Base-by-base conservation (phyloP, 2,888 invertebrate genomes). In the Axea sp. region DNA sequence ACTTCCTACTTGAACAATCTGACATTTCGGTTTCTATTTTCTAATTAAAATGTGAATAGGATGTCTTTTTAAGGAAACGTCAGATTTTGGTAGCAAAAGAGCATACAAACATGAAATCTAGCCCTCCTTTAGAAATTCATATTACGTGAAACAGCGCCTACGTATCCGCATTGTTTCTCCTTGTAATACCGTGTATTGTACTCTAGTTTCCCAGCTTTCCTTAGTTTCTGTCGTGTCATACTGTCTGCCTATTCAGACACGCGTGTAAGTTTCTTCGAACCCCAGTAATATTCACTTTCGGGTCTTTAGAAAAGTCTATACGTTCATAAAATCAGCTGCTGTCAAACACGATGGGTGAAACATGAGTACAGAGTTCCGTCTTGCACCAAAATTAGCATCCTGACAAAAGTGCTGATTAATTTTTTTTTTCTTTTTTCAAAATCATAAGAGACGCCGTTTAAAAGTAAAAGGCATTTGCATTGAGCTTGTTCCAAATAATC, bases 91-190 rank as follows among this genome's bases (percentile, higher is more conserved):
- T 30, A 30, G 22, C 15, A 37, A 55, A 45, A 35, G 12, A 12
- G 37, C 24, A 37, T 11, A 30, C 31, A 57, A 47, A 57, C 39
- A 49, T 31, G 57, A 67, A 67, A 67, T 49, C 57, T 39, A 67
- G 45, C 31, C 47, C 47, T 30, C 30, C 53, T 57, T 67, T 67
- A 59, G 67, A 57, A 57, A 68, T 68, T 49, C 67, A 59, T 59
- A 59, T 59, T 59, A 57, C 49, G 67, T 37, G 33, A 45, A 68
- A 26, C 67, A 68, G 49, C 41, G 49, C 49, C 67, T 49, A 59
- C 57, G 57, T 67, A 68, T 49, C 26, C 57, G 49, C 57, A 68
- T 68, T 68, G 68, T 59, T 68, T 51, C 59, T 43, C 43, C 51
- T 57, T 49, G 51, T 68, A 68, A 68, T 57, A 39, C 43, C 26